Conservation (phyloP, 2,888 invertebrate species). For the Dyspetes luteomarginatus region DNA sequence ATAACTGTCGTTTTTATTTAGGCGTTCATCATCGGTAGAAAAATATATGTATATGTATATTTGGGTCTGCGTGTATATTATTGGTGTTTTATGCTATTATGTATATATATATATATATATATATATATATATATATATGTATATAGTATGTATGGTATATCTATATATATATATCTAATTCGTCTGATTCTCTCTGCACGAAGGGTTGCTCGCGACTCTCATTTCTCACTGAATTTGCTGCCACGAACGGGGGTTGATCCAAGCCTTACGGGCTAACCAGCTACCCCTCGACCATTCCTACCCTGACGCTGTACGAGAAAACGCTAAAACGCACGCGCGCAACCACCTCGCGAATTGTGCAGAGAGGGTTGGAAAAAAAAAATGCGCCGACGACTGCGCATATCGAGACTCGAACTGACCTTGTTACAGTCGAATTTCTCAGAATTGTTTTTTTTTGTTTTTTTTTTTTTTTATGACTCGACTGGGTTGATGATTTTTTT, state of each 20-base stretch:
- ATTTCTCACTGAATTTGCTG: conserved; percentile 55
- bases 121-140: conserved; percentile 30
- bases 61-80: conserved; percentile 1
- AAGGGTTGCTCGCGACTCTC: conserved; percentile 55
- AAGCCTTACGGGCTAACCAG: conserved; percentile 10
- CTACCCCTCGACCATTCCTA: conserved; percentile 68
- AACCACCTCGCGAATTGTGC: not conserved
- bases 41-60: conserved; percentile 67
- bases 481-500: too few relatives aligned
- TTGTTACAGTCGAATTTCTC: conserved; percentile 9
- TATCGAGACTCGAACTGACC: not conserved
- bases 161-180: conserved; percentile 63
- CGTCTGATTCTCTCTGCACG: conserved; percentile 38
- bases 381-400: conserved; percentile 58
- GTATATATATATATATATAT: conserved; percentile 61
- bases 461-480: not conserved
- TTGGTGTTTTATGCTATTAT: conserved; percentile 44
- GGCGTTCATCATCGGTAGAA: conserved; percentile 64
- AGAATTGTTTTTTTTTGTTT: not conserved
- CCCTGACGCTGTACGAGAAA: conserved; percentile 64
- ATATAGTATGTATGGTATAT: conserved; percentile 11
- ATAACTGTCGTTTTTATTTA: conserved; percentile 40
- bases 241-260: not conserved
- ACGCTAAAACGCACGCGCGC: conserved; percentile 68
- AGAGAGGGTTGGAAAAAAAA: conserved; percentile 38